Evolutionary conservation across 2,113 vertebrate species (phyloP).

Genomic region (Aegithalos caudatus): DNA sequence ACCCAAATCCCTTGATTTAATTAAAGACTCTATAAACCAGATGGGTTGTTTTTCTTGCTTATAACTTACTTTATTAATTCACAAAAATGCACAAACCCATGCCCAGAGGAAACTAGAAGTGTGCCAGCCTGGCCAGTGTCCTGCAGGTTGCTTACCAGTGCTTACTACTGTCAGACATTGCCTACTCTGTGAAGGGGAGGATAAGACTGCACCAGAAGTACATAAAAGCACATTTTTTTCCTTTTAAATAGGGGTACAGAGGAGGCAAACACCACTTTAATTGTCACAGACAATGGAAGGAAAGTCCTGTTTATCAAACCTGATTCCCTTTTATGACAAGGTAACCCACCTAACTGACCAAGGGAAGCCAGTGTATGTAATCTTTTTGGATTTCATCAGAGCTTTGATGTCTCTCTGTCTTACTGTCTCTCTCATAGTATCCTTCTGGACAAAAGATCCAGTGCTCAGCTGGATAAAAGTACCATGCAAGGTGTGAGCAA

Average conservation of each 20-base stretch:
- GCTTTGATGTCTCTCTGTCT: no score
- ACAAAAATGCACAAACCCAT: not conserved
- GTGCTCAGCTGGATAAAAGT: not conserved
- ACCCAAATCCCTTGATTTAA: not conserved
- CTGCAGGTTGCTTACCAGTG: not conserved
- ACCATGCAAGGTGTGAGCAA: no score
- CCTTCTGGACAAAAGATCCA: not conserved
- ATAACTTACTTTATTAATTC: not conserved
- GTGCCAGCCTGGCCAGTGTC: not conserved
- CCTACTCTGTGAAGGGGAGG: not conserved
- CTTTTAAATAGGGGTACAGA: rapidly evolving
- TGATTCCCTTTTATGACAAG: not conserved
- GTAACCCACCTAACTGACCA: not conserved
- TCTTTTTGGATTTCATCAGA: not conserved
- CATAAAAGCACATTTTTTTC: rapidly evolving
- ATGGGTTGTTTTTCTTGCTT: not conserved
- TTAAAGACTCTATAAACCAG: not conserved
- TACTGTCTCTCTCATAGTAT: not conserved
- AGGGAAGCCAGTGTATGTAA: not conserved
- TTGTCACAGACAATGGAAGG: rapidly evolving
- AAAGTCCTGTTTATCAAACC: not conserved
- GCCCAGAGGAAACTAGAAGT: not conserved
- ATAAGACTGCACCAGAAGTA: not conserved
- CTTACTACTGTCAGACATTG: not conserved
- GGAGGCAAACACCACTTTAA: not conserved